These are phyloP conservation scores for Oreochromis grahami DNA, from an alignment of 2,797 vertebrate genomes.

Conservation along the genomic window DNA sequence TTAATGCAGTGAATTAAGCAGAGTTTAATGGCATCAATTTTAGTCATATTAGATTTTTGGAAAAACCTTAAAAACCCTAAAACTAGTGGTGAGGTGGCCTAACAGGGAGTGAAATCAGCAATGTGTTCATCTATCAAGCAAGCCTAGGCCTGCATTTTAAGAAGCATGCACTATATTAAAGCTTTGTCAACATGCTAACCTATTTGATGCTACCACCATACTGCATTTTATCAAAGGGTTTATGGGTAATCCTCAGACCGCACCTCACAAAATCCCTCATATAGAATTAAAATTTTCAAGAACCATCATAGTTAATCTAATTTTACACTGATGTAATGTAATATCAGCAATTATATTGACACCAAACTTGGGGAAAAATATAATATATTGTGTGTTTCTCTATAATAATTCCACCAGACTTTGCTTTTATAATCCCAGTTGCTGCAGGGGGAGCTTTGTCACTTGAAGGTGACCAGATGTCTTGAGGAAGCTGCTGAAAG, in stretches of 20 bases:
- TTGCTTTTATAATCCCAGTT: neutral
- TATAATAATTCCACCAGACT: neutral
- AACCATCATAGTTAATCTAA: neutral
- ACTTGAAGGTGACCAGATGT: neutral
- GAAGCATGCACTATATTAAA: neutral
- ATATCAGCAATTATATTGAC: neutral
- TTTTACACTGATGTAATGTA: neutral
- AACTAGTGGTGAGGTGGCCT: neutral
- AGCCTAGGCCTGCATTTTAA: neutral
- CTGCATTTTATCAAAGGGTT: neutral
- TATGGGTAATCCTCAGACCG: neutral
- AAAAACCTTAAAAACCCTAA: neutral
- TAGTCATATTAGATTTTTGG: neutral
- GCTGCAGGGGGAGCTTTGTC: neutral
- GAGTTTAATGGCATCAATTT: neutral
- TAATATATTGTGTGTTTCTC: neutral
- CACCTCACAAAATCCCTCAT: neutral
- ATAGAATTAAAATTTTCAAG: neutral
- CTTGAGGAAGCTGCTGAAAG: neutral
- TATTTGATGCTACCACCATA: neutral
- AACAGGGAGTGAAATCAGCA: neutral
- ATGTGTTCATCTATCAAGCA: accelerated
- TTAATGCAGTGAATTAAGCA: neutral
- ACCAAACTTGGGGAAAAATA: neutral
- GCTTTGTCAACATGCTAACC: neutral